Evolutionary conservation across 2,888 invertebrate genomes (phyloP).

Genomic region (Limnephilus rhombicus): DNA sequence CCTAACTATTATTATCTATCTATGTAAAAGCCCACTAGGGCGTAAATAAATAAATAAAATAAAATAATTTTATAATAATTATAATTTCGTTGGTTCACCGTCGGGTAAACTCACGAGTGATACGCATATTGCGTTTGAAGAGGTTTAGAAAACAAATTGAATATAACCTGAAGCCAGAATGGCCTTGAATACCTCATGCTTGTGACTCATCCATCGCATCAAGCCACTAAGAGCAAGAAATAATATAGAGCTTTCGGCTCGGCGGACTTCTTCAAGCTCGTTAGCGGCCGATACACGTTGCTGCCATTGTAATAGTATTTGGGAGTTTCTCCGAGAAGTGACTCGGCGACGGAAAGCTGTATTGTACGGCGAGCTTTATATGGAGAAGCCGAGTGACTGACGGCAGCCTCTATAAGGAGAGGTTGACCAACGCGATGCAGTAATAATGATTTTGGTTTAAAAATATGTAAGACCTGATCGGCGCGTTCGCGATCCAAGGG

Average conservation of each 20-base stretch:
- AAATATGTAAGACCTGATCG: conserved; percentile 20
- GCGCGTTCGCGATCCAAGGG: conserved; percentile 24
- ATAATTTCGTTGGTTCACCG: too few relatives aligned
- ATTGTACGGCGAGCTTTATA: conserved; percentile 17
- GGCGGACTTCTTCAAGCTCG: conserved; percentile 30
- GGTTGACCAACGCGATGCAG: conserved; percentile 43
- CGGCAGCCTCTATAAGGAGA: conserved; percentile 34
- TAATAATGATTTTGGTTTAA: conserved; percentile 42
- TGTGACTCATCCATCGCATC: conserved; percentile 3
- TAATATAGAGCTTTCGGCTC: conserved; percentile 2
- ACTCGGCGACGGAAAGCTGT: conserved; percentile 5
- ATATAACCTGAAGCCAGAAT: not conserved
- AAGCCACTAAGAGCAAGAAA: not conserved
- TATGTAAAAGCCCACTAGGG: too few relatives aligned
- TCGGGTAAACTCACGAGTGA: too few relatives aligned
- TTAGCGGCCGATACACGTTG: conserved; percentile 12
- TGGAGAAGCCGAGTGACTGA: conserved; percentile 35
- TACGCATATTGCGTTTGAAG: not conserved
- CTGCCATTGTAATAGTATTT: conserved; percentile 7
- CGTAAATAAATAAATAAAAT: too few relatives aligned
- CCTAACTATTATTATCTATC: too few relatives aligned
- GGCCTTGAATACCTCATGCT: not conserved
- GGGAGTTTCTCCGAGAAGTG: conserved; percentile 35
- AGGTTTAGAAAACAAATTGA: not conserved
- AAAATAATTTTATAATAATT: too few relatives aligned